These are phyloP conservation scores for Peucedramus taeniatus DNA, from an alignment of 2,113 vertebrate genomes.

Conservation along the genomic window DNA sequence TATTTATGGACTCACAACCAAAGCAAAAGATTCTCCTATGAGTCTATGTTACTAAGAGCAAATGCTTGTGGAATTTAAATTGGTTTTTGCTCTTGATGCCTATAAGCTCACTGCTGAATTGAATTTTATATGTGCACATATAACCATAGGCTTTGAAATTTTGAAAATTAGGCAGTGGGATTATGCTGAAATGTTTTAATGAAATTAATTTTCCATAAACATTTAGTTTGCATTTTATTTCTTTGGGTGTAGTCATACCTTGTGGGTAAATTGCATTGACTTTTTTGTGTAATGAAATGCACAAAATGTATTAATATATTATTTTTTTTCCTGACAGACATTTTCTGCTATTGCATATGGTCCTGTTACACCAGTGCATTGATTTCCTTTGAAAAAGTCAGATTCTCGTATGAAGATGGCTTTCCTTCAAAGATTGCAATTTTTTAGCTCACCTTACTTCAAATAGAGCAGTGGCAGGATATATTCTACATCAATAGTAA, in stretches of 20 bases:
- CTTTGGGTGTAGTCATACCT: not conserved
- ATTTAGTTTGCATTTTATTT: not conserved
- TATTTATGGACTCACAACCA: not conserved
- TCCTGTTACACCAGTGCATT: not conserved
- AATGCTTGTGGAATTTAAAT: not conserved
- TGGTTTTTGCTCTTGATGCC: not conserved
- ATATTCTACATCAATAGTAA: not conserved
- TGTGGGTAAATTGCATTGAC: not conserved
- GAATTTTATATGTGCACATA: not conserved
- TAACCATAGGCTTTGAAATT: not conserved
- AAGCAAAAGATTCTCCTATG: not conserved
- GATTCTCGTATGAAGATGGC: not conserved
- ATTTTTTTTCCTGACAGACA: not conserved
- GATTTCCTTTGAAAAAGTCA: conserved; percentile 16
- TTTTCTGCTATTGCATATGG: not conserved
- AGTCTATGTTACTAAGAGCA: not conserved
- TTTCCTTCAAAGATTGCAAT: not conserved
- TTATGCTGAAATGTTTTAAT: not conserved
- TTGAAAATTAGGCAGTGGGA: not conserved
- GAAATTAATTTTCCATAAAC: not conserved
- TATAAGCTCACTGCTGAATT: not conserved
- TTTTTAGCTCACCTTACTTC: not conserved
- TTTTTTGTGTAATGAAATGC: not conserved
- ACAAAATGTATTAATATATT: not conserved
- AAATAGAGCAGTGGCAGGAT: not conserved